Conservation (phyloP, 2,888 invertebrate genomes). For the Synanthedon myopaeformis region DNA sequence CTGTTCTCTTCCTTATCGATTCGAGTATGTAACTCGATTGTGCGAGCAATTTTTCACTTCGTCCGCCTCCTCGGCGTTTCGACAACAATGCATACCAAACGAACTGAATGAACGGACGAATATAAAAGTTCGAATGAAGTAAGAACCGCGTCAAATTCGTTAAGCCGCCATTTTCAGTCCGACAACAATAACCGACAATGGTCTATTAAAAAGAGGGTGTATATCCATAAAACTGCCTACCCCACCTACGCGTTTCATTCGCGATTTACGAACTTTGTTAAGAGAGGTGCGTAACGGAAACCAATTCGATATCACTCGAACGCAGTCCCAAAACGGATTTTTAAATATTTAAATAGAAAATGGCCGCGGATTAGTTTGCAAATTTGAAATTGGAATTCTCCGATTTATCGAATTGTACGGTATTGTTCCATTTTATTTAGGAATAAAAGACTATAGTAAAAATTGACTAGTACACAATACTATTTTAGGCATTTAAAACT, state of each 20-base stretch:
- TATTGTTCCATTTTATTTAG: too few species aligned
- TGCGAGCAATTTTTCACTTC: neutral
- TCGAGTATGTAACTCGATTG: too few species aligned
- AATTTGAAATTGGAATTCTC: neutral
- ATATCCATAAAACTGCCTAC: neutral
- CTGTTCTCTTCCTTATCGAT: too few species aligned
- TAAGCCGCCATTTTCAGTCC: neutral
- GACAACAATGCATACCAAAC: neutral
- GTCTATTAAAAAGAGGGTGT: neutral
- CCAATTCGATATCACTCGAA: neutral
- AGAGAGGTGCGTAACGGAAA: neutral
- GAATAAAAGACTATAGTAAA: too few species aligned
- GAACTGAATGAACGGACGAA: neutral
- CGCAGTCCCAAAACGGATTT: neutral
- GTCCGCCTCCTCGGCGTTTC: neutral
- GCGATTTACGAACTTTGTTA: neutral
- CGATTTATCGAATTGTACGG: too few species aligned
- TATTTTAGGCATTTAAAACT: too few species aligned
- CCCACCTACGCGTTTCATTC: neutral
- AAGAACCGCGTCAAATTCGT: neutral
- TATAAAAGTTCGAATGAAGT: neutral
- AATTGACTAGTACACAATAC: too few species aligned
- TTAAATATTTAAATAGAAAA: too few species aligned
- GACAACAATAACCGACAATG: neutral
- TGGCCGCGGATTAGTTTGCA: too few species aligned